Conservation (phyloP, 2,113 vertebrate genomes). For the Mormyrus lacerda region DNA sequence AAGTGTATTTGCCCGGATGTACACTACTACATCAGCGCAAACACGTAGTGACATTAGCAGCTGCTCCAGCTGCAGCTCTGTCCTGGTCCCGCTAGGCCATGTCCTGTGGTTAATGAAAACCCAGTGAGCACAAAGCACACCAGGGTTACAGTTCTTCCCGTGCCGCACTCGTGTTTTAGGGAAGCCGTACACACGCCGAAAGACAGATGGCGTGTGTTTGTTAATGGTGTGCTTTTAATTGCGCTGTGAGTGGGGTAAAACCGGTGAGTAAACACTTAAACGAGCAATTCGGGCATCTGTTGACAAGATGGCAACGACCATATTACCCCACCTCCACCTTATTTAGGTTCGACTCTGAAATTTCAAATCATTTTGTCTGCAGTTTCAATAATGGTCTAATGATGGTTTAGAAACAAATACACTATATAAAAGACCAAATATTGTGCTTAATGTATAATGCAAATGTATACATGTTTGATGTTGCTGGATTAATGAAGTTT, state of each 20-base stretch:
- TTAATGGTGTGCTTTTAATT: conserved; percentile 11
- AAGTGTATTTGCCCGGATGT: background rate
- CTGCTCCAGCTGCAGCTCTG: background rate
- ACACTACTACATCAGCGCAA: background rate
- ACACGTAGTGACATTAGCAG: background rate
- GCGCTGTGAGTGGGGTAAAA: background rate
- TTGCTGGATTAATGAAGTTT: background rate
- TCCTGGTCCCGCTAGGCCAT: background rate
- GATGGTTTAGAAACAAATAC: background rate
- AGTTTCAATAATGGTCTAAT: background rate
- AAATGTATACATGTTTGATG: background rate
- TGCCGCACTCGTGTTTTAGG: background rate
- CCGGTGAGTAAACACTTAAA: conserved; percentile 10
- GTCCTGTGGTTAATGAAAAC: background rate
- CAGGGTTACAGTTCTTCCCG: conserved; percentile 45
- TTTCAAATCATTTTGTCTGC: background rate
- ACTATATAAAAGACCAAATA: background rate
- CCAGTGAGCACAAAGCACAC: background rate
- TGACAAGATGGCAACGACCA: conserved; percentile 1
- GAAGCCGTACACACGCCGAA: background rate
- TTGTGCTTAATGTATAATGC: background rate
- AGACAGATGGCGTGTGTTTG: background rate
- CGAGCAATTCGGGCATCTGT: conserved; percentile 1
- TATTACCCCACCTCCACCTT: background rate
- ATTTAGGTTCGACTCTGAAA: background rate